These are phyloP conservation scores for Sarcophaga variegata DNA, from an alignment of 2,888 invertebrate species.

Conservation along the genomic window DNA sequence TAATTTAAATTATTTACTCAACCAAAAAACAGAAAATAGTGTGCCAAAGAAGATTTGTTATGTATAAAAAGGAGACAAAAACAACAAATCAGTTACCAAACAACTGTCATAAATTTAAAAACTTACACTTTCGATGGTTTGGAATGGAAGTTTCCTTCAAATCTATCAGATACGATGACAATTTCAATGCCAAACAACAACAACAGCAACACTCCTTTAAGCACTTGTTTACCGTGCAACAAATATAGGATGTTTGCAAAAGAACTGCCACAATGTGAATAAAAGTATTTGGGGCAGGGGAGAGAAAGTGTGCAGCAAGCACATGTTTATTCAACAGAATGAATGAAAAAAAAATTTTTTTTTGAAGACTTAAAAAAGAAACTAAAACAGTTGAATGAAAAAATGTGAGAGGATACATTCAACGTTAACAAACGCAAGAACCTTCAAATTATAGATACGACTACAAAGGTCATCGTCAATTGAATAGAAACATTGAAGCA, in stretches of 20 bases:
- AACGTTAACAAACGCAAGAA: conserved; percentile 2
- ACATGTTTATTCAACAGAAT: too few relatives aligned
- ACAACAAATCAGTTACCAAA: conserved; percentile 10
- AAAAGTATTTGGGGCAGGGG: too few relatives aligned
- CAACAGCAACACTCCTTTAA: background rate
- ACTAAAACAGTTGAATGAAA: background rate
- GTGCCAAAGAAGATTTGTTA: background rate
- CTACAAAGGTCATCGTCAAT: background rate
- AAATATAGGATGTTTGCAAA: too few relatives aligned
- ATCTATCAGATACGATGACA: background rate
- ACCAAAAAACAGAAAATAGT: conserved; percentile 15
- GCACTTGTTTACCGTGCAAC: background rate
- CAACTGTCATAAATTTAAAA: conserved; percentile 13
- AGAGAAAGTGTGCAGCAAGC: too few relatives aligned
- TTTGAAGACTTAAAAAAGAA: too few relatives aligned
- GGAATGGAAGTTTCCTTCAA: background rate
- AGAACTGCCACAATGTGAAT: too few relatives aligned
- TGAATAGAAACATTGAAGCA: too few relatives aligned
- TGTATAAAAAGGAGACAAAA: background rate
- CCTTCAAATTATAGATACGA: conserved; percentile 22
- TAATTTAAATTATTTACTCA: conserved; percentile 13
- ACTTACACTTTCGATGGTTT: background rate
- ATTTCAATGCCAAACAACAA: background rate
- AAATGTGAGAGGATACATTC: background rate
- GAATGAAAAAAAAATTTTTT: too few relatives aligned